These are phyloP conservation scores for Strigamia transsilvanica DNA, from an alignment of 2,888 invertebrate genomes.

Conservation along the genomic window DNA sequence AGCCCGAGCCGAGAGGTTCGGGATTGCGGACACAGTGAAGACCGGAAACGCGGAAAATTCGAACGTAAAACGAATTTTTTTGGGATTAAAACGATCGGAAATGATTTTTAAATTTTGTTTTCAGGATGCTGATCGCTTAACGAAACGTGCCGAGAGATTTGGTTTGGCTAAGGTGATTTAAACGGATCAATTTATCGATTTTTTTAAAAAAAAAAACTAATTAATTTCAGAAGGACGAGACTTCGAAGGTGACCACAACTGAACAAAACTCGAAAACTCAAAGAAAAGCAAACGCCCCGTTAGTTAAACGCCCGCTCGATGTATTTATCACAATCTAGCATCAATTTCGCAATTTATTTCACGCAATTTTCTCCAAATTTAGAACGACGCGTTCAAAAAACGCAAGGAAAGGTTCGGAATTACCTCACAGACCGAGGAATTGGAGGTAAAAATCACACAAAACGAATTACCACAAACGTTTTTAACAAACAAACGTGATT, in stretches of 20 bases:
- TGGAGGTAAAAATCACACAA: conserved; percentile 14
- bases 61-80: too few species aligned
- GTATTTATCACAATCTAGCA: background rate
- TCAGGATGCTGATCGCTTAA: background rate
- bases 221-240: too few species aligned
- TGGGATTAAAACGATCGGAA: background rate
- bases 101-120: background rate
- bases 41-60: background rate
- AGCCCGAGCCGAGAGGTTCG: conserved; percentile 34
- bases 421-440: background rate
- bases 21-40: background rate
- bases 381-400: background rate
- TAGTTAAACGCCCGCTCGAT: too few species aligned
- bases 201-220: too few species aligned
- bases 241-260: too few species aligned
- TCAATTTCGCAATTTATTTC: background rate
- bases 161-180: background rate
- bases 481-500: too few species aligned
- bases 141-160: conserved; percentile 33
- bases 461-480: background rate
- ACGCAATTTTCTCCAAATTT: background rate
- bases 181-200: too few species aligned
- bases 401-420: conserved; percentile 45
- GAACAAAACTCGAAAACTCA: too few species aligned
- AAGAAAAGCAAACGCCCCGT: too few species aligned